Base-by-base conservation (phyloP, 2,888 invertebrate species). In the Sinotaia quadrata region DNA sequence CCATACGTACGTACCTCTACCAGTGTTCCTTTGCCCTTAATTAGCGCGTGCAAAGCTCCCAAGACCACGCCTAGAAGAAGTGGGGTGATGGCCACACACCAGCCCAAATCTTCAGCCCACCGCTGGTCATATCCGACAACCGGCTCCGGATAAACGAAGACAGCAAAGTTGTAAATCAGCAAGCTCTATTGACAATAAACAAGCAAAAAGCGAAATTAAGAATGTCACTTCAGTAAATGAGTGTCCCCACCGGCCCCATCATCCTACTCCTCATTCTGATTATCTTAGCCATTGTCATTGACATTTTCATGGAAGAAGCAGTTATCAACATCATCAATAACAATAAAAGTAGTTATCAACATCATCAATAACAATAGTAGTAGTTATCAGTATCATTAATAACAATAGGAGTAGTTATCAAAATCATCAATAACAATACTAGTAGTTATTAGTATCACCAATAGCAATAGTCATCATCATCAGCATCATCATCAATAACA, bases 61-160 rank as follows among this genome's bases (percentile, higher is more conserved):
- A 76, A 68, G 7, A 77, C 31, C 8, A 83, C 72, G 5, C 81
- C 78, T 2, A 81, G 29, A 12, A 78, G 34, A 7, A 83, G 70
- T 2, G 84, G 83, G 7, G 71, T 66, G 27, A 76, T 69, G 27
- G 83, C 81, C 24, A 84, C 75, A 34, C 75, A 73, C 85, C 85
- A 85, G 10, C 85, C 85, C n/a, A 84, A 34, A 31, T 72, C 70
- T 67, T 81, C 79, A 18, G 82, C 82, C 82, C 83, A 82, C 24
- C 77, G 71, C 57, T 82, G 78, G 41, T 81, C 82, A 44, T 76
- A 77, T 5, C 78, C 73, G n/a, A 81, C 80, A 37, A 81, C 79
- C 0, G 78, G 75, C 31, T 74, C 75, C 2, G 81, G 81, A 57
- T 82, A 81, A 33, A 84, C 80, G 69, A 80, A 81, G 51, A 81